Base-by-base conservation (phyloP, 2,113 vertebrate species). In the Ammodytes marinus region DNA sequence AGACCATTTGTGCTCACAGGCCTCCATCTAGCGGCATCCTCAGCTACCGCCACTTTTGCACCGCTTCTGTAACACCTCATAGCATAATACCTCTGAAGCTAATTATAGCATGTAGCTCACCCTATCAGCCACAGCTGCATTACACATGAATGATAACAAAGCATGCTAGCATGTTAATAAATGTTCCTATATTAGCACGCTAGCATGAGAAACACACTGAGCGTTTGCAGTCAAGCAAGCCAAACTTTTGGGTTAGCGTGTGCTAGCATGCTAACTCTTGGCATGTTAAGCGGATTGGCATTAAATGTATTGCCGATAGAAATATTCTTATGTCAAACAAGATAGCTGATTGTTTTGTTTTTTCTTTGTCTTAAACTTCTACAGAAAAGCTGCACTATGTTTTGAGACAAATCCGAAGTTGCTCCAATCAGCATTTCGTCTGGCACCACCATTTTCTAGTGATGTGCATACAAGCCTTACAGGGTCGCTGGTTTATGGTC, bases 401-500 rank as follows among this genome's bases (percentile, higher is more conserved):
- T 72, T 72, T 50, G 43, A 66, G 40, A 46, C 15, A 40, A 55
- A 82, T n/a, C 49, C 65, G 50, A 47, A 61, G 6, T 27, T 27
- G 27, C 27, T 27, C 27, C 27, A 27, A 27, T 27, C 27, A 27
- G 27, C 27, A 27, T 50, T 58, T 52, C 0, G 8, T 4, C 8
- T 50, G 19, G 61, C 3, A 2, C 9, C 17, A 11, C 40, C 50
- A 27, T 15, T 69, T 15, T 45, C 15, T 5, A 70, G 39, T 35
- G 45, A 58, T 42, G 61, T 47, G 10, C 45, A 15, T 73, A n/a
- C 8, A 11, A 10, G 12, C 27, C 7, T 63, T 27, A 42, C 4
- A 43, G 12, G 40, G 15, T 49, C 8, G 1, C 17, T 42, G 37
- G 15, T 37, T 60, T 43, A 35, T 39, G 4, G 74, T 55, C n/a